Percentiles rank a stretch among this genome's conserved stretches.
Conservation (phyloP, 2,113 vertebrate species). For the Syrrhaptes paradoxus region DNA sequence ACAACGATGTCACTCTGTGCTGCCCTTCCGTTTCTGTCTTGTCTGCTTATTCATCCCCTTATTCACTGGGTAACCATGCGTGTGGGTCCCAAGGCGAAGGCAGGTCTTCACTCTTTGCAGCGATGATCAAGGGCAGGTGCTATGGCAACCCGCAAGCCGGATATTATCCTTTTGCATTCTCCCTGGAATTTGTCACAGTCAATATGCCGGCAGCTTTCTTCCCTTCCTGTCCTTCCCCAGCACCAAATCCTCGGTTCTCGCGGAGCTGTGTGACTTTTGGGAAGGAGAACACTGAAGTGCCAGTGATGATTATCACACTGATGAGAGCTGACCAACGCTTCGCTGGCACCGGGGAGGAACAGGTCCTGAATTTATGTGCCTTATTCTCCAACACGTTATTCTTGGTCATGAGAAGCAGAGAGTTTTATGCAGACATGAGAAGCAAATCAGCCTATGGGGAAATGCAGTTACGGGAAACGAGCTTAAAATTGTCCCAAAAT, state of each 20-base stretch:
- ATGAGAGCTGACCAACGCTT: background rate
- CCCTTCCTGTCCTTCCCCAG: background rate
- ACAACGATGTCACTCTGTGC: background rate
- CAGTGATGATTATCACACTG: background rate
- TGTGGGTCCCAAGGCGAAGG: background rate
- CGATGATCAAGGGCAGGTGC: background rate
- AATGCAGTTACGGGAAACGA: background rate
- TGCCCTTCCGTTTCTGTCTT: background rate
- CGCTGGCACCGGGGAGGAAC: background rate
- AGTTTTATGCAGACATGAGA: background rate
- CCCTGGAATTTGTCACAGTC: background rate
- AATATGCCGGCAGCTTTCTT: background rate
- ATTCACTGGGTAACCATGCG: background rate
- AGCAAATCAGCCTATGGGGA: background rate
- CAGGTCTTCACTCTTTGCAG: background rate
- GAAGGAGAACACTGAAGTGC: background rate
- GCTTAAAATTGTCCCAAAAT: background rate
- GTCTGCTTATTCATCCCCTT: background rate
- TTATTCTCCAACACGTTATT: background rate
- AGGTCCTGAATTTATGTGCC: background rate
- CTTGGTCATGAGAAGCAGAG: background rate
- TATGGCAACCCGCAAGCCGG: background rate
- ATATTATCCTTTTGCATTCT: background rate
- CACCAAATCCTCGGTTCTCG: background rate
- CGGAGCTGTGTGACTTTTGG: background rate